Evolutionary conservation across 2,113 vertebrate genomes (phyloP).

Genomic region (Zapornia atra): DNA sequence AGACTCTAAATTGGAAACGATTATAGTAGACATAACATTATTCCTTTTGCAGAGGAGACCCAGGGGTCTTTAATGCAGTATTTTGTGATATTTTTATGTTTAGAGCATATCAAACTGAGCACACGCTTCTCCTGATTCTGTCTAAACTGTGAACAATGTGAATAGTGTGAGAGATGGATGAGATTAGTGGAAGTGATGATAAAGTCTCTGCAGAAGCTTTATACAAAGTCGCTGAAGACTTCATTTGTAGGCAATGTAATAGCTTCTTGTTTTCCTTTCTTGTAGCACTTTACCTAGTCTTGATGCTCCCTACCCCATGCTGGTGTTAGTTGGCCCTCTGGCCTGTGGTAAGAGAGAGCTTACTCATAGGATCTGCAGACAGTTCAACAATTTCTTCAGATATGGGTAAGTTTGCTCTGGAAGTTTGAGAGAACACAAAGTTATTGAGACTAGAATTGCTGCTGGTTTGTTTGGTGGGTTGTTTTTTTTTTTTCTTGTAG

Average conservation of each 20-base stretch:
- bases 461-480: background rate
- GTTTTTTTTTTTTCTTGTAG: background rate
- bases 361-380: conserved; percentile 84
- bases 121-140: background rate
- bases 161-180: background rate
- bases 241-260: background rate
- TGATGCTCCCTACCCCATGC: conserved; percentile 87
- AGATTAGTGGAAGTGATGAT: background rate
- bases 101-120: background rate
- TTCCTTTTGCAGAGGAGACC: background rate
- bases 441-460: background rate
- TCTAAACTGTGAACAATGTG: fast-evolving
- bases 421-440: background rate
- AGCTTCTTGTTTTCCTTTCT: background rate
- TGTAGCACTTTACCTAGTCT: conserved; percentile 82
- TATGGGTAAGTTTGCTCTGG: conserved; percentile 80
- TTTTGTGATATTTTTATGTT: background rate
- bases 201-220: background rate
- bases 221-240: background rate
- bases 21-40: background rate
- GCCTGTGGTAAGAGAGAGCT: conserved; percentile 89
- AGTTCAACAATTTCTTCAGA: conserved; percentile 85
- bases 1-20: background rate
- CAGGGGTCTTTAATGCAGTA: background rate
- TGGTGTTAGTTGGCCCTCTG: conserved; percentile 88